Conservation (phyloP, 2,888 invertebrate genomes). For the Belgica antarctica region DNA sequence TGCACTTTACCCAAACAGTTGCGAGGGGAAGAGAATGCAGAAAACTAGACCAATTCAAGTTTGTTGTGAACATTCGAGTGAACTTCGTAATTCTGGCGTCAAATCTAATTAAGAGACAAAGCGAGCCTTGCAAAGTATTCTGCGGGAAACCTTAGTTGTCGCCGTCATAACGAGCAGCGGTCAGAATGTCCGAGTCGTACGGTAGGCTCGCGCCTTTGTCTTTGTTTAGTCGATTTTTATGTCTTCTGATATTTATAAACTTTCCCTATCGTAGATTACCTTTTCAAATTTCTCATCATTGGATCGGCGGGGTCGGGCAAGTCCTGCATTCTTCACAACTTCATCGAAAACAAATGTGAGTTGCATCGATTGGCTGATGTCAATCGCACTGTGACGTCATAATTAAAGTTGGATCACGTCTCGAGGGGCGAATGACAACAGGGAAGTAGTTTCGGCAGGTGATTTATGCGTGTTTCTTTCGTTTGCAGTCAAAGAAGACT, state of each 20-base stretch:
- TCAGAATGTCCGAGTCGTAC: conserved; percentile 47
- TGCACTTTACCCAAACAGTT: too few species aligned
- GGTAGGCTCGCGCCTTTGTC: conserved; percentile 45
- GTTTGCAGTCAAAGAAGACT: conserved; percentile 72
- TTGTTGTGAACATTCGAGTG: background rate
- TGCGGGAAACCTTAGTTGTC: background rate
- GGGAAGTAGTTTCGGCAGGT: too few species aligned
- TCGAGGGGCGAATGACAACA: background rate
- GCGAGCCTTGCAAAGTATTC: background rate
- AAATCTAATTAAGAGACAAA: background rate
- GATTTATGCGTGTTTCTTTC: too few species aligned
- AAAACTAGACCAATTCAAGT: too few species aligned
- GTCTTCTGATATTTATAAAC: conserved; percentile 1
- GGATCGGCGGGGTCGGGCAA: conserved; percentile 82
- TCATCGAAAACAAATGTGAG: conserved; percentile 83
- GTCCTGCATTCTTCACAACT: conserved; percentile 78
- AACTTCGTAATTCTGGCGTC: too few species aligned
- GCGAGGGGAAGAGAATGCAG: too few species aligned
- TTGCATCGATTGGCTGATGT: background rate
- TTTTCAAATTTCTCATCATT: conserved; percentile 82
- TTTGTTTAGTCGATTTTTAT: conserved; percentile 28
- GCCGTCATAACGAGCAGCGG: background rate
- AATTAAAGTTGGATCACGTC: background rate
- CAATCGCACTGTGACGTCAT: conserved; percentile 19
- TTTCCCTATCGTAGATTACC: conserved; percentile 64